Base-by-base conservation (phyloP, 2,797 vertebrate species). In the Sphaeramia orbicularis region DNA sequence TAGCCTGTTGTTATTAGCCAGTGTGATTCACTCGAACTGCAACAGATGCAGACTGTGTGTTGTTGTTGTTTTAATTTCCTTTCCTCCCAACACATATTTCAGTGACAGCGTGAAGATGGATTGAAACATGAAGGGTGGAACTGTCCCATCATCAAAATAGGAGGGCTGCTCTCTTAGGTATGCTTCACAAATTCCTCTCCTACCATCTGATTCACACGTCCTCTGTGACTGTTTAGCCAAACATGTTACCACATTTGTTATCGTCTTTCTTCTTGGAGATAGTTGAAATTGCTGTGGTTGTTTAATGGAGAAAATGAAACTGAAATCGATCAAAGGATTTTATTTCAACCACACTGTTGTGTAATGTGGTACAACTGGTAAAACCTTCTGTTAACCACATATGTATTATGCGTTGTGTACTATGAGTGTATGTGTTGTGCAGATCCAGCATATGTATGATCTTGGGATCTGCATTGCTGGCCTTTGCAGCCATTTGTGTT, bases 41-140 rank as follows among this genome's bases (percentile, higher is more conserved):
- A 24, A 13, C 24, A 65, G 10, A 54, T 66, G 27, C 16, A 52
- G 32, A 6, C 7, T 67, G 19, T 21, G 13, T 45, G n/a, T 48
- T 71, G 43, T 55, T 73, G 64, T 75, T 73, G 27, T 68, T 54
- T 64, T 50, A 27, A 42, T 70, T 37, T 68, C 5, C 37, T 73
- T 56, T 78, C 35, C 38, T 78, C 27, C 19, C 32, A 15, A 42
- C 52, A 53, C 53, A 58, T 54, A 42, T 76, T 74, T 71, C 62
- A 77, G 72, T 64, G 76, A 64, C 84, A 76, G 45, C 4, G 15
- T 54, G 74, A 57, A 73, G 82, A 89, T 89, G 87, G 76, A 85
- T 24, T 83, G 72, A 88, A 86, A 48, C 69, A 86, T 90, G 85
- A 63, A 76, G 76, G 76, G 71, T 50, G 78, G 84, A 70, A 76